Conservation (phyloP, 2,888 invertebrate genomes). For the Ypsolopha sequella region DNA sequence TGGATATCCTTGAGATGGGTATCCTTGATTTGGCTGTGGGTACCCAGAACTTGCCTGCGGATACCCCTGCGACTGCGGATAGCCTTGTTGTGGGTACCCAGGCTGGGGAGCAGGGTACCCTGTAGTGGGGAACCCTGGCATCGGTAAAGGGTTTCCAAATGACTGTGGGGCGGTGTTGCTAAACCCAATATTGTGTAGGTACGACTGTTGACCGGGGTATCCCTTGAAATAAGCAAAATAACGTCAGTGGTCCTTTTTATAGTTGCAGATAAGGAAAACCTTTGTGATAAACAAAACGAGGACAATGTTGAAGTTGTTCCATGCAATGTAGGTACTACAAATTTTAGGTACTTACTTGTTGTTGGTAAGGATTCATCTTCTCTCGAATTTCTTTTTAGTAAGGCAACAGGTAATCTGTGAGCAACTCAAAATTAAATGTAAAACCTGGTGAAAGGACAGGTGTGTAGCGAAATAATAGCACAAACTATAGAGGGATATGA, state of each 20-base stretch:
- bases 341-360: constrained; percentile 32
- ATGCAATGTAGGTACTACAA: background rate
- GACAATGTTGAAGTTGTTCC: constrained; percentile 8
- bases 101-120: constrained; percentile 50
- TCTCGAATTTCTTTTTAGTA: too few species aligned
- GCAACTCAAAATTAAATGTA: too few species aligned
- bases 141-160: constrained; percentile 61
- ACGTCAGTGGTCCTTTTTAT: background rate
- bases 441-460: too few species aligned
- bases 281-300: constrained; percentile 55
- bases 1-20: constrained; percentile 17
- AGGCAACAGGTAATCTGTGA: too few species aligned
- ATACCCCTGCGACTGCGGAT: constrained; percentile 20
- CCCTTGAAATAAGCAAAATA: constrained; percentile 60
- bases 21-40: constrained; percentile 13
- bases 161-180: constrained; percentile 60
- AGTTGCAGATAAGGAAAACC: background rate
- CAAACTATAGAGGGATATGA: too few species aligned
- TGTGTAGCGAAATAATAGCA: too few species aligned
- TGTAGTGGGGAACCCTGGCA: constrained; percentile 52
- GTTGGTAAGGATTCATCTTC: constrained; percentile 53
- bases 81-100: constrained; percentile 27
- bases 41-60: constrained; percentile 22
- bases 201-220: constrained; percentile 58
- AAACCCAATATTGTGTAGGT: constrained; percentile 62